Evolutionary conservation across 2,797 vertebrate genomes (phyloP), one percentile per base, ranked within the genome.

Genomic region (Perodicticus potto): DNA sequence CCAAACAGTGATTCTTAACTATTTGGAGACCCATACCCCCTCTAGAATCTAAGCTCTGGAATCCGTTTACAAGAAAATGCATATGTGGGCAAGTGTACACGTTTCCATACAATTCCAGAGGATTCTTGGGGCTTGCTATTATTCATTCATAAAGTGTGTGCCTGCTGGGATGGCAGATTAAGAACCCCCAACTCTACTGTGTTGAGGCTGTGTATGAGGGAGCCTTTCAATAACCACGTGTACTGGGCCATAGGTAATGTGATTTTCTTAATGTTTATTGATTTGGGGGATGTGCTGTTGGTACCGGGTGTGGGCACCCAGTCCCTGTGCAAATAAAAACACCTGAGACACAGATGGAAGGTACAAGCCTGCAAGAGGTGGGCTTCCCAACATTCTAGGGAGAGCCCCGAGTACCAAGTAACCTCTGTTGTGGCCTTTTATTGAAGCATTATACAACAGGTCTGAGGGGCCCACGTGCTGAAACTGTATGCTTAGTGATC

Each of bases 1-100:
- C 49, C 32, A 49, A 88, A 43, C 13, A 10, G 1, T 7, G 1
- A 23, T 65, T 80, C 55, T 49, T 55, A 69, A 7, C 43, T 20
- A 22, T 32, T 7, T 25, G 32, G 29, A 32, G 70, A 74, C 17
- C 11, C 1, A 1, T 25, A 17, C 10, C 34, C 23, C n/a, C 81
- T 63, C 12, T 40, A 72, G 86, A 8, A 17, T 23, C n/a, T 32
- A 4, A 40, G 45, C 84, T 67, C 55, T 70, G 40, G 53, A 16
- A 17, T 69, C 37, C 80, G 10, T 11, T 59, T 49, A 7, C 25
- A 5, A 13, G 83, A 78, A 65, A 32, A 55, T 9, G 4, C 27
- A 0, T 11, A 0, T 11, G 19, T 57, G 55, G 34, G 20, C 32
- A 43, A 45, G 23, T 25, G 11, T 40, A 5, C 5, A 0, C 0